Evolutionary conservation across 2,797 vertebrate species (phyloP).

Genomic region (Simalia tracyae): DNA sequence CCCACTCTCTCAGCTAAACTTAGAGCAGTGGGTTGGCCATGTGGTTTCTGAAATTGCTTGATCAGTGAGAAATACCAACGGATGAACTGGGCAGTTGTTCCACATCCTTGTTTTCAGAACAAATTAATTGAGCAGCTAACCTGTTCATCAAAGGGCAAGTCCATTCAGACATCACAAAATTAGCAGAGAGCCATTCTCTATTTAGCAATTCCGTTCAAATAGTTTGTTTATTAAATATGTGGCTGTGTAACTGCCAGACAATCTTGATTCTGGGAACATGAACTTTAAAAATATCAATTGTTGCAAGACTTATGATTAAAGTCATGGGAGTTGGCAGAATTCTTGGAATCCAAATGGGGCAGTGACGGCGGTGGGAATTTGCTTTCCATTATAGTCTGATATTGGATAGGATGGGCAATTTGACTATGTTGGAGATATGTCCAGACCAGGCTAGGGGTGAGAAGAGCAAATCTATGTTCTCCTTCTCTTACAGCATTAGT

Average conservation of each 20-base stretch:
- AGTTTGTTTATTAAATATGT: conserved; percentile 28
- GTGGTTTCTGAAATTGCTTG: conserved; percentile 27
- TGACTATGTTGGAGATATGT: not conserved
- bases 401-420: no score
- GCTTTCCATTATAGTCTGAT: not conserved
- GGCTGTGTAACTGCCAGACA: not conserved
- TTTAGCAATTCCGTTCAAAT: conserved; percentile 7
- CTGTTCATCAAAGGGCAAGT: conserved; percentile 8
- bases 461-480: not conserved
- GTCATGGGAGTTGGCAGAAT: conserved; percentile 6
- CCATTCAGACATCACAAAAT: conserved; percentile 27
- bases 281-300: conserved; percentile 27
- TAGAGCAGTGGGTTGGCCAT: not conserved
- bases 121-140: conserved; percentile 23
- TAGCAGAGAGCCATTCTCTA: conserved; percentile 3
- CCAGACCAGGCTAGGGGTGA: not conserved
- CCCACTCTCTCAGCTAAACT: conserved; percentile 15
- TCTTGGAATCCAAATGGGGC: not conserved
- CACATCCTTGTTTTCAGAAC: conserved; percentile 23
- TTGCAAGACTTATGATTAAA: conserved; percentile 13
- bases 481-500: not conserved
- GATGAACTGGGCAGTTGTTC: conserved; percentile 15
- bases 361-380: not conserved
- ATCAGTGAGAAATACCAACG: conserved; percentile 17
- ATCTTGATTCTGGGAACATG: conserved; percentile 19